Percentiles rank a stretch among this genome's conserved stretches.
phyloP scores from a whole-genome alignment of 92 coral and sea anemone genomes.

The Hydrozoanthus gracilis region DNA sequence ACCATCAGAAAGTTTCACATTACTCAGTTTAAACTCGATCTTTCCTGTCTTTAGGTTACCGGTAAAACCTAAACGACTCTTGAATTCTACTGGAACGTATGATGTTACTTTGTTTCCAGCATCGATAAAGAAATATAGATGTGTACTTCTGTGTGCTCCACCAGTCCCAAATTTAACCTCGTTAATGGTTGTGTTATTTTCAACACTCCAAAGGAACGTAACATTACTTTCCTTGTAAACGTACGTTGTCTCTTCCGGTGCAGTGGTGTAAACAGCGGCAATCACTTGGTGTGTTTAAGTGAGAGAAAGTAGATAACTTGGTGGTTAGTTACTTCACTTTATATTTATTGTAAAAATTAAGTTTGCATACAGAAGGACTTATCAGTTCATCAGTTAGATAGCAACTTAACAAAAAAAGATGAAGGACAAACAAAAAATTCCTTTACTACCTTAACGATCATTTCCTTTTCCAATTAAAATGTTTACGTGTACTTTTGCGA shows the following conservation, averaged over 20 bases:
- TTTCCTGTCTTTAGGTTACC: slow-evolving; percentile 19
- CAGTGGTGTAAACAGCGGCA: neutral
- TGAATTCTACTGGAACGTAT: neutral
- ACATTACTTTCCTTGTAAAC: neutral
- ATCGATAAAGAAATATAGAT: neutral
- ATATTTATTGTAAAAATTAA: no score
- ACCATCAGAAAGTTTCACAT: slow-evolving; percentile 7
- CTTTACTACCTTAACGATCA: no score
- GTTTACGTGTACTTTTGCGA: no score
- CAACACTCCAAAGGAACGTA: slow-evolving; percentile 6
- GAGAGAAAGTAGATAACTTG: no score
- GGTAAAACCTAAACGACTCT: neutral
- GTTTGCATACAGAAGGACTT: no score
- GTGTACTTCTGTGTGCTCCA: neutral
- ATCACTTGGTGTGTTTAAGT: no score
- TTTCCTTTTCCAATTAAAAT: no score
- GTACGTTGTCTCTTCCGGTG: neutral
- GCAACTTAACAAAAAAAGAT: no score
- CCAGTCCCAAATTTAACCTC: neutral
- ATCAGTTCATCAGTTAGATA: no score
- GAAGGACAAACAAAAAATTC: no score
- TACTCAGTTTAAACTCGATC: neutral
- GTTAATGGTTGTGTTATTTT: neutral
- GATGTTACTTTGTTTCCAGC: neutral
- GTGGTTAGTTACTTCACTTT: no score